Percentiles rank a stretch among this genome's conserved stretches.
Conservation (phyloP, 2,113 vertebrate genomes). For the Fukomys damarensis region DNA sequence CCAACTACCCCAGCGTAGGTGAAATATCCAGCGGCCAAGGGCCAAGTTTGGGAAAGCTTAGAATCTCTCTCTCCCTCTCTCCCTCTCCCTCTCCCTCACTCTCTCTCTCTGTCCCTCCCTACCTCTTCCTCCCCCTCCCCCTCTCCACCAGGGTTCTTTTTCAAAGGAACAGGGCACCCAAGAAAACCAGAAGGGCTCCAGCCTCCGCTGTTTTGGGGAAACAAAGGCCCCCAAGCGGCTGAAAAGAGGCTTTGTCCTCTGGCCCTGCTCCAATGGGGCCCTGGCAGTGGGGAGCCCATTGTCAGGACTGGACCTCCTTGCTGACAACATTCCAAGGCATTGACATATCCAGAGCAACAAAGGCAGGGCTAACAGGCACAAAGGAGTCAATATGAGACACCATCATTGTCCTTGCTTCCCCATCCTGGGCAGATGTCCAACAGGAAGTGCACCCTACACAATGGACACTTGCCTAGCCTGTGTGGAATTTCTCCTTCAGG, state of each 20-base stretch:
- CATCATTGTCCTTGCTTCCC: background rate
- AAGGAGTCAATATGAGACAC: background rate
- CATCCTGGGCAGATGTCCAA: background rate
- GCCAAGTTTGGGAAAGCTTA: background rate
- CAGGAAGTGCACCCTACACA: background rate
- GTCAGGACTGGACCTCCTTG: background rate
- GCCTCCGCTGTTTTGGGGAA: background rate
- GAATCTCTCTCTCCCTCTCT: too few species aligned
- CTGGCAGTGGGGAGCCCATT: too few species aligned
- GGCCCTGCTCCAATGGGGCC: background rate
- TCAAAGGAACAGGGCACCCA: background rate
- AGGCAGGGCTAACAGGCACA: background rate
- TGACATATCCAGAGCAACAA: slow-evolving; percentile 25
- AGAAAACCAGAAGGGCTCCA: background rate
- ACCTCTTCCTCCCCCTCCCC: too few species aligned
- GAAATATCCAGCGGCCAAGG: background rate
- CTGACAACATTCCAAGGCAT: background rate
- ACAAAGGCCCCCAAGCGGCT: background rate
- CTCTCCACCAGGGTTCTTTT: fast-evolving
- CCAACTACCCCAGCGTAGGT: fast-evolving
- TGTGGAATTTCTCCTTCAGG: background rate
- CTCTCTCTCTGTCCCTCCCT: background rate
- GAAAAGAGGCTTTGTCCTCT: slow-evolving; percentile 62
- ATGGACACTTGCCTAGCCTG: background rate
- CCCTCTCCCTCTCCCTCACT: background rate